Percentiles rank a stretch among this genome's conserved stretches.
phyloP scores from a whole-genome alignment of 2,797 vertebrate genomes.

The Hypotaenidia philippensis region DNA sequence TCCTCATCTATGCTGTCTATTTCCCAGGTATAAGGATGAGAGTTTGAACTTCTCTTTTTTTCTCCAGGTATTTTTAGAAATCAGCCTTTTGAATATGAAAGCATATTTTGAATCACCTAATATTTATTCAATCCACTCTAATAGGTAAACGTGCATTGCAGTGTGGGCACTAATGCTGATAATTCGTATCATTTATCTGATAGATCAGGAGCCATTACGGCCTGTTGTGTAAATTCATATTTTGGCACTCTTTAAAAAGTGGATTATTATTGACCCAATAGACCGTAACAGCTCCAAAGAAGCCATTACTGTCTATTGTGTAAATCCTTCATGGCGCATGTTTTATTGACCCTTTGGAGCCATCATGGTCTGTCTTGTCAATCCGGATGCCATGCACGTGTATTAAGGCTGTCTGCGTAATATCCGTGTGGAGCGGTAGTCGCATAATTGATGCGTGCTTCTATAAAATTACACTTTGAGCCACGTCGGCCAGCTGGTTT shows the following conservation, averaged over 20 bases:
- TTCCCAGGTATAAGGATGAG: neutral
- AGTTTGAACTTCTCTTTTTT: neutral
- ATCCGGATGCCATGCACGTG: neutral
- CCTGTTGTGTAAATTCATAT: slow-evolving; percentile 76
- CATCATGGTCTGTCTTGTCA: slow-evolving; percentile 73
- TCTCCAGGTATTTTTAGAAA: neutral
- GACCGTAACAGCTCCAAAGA: slow-evolving; percentile 79
- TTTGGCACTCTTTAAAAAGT: slow-evolving; percentile 80
- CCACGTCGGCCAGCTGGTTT: neutral
- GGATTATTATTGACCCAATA: slow-evolving; percentile 80
- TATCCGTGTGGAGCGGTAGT: neutral
- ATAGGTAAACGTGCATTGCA: neutral
- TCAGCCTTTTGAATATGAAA: slow-evolving; percentile 3
- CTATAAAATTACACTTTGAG: slow-evolving; percentile 3
- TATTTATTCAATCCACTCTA: slow-evolving; percentile 11
- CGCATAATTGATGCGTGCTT: neutral
- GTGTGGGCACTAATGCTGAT: slow-evolving; percentile 28
- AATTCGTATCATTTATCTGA: slow-evolving; percentile 69
- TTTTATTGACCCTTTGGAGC: slow-evolving; percentile 75
- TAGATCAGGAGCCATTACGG: slow-evolving; percentile 66
- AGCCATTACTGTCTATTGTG: slow-evolving; percentile 75
- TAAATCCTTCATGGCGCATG: slow-evolving; percentile 69
- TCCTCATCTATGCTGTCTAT: neutral
- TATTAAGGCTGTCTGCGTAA: slow-evolving; percentile 40
- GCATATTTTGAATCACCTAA: neutral